Percentiles rank a stretch among this genome's conserved stretches.
Conservation (phyloP, 2,797 vertebrate species). For the Cirrhinus molitorella region DNA sequence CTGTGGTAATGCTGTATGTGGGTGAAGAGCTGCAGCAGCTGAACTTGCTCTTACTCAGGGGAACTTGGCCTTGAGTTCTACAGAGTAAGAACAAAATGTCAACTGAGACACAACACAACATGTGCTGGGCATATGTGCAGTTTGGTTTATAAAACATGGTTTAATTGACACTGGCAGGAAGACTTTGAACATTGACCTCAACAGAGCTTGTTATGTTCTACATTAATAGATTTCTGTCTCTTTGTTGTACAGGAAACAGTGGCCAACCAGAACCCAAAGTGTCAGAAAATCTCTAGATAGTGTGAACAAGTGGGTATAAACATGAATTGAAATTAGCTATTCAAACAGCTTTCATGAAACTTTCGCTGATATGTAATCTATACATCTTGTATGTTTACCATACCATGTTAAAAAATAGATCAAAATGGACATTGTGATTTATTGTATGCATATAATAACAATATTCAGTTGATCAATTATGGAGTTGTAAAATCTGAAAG, state of each 20-base stretch:
- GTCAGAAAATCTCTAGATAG: neutral
- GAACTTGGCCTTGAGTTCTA: neutral
- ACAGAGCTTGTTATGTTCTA: neutral
- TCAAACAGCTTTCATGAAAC: neutral
- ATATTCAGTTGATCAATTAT: neutral
- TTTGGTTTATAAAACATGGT: too few relatives aligned
- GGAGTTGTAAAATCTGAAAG: neutral
- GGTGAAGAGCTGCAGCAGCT: neutral
- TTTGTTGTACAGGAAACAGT: neutral
- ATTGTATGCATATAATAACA: neutral
- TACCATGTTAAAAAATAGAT: neutral
- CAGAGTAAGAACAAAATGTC: neutral
- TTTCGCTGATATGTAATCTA: neutral
- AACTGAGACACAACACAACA: neutral
- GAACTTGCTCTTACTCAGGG: neutral
- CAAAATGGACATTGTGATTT: neutral
- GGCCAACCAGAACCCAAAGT: constrained; percentile 9
- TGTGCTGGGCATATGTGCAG: too few relatives aligned
- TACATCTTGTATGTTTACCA: too few relatives aligned
- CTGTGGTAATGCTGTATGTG: neutral
- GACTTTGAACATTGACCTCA: neutral
- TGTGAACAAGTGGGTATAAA: neutral
- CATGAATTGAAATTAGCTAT: neutral
- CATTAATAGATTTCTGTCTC: neutral
- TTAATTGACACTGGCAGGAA: neutral